Conservation (phyloP, 2,888 invertebrate genomes). For the Diplazon laetatorius region DNA sequence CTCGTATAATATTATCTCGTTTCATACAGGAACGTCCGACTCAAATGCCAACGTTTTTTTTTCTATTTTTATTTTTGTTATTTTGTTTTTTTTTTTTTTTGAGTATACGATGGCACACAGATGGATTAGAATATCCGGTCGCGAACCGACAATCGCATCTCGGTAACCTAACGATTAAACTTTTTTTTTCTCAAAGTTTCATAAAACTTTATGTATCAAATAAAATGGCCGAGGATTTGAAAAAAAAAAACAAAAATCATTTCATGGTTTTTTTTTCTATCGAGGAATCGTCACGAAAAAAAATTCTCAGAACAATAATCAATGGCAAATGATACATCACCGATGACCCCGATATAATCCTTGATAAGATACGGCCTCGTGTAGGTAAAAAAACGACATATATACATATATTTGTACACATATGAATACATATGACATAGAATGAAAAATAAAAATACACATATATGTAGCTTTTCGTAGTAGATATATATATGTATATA, state of each 20-base stretch:
- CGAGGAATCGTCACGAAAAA: not conserved
- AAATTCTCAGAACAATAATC: not conserved
- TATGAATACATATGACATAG: too few relatives aligned
- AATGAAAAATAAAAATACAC: too few relatives aligned
- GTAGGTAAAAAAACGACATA: too few relatives aligned
- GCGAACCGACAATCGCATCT: conserved; percentile 55
- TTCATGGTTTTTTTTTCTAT: not conserved
- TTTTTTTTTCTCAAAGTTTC: conserved; percentile 55
- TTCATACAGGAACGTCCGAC: conserved; percentile 19
- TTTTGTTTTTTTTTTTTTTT: too few relatives aligned
- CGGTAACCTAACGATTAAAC: conserved; percentile 29
- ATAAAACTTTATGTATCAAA: conserved; percentile 57
- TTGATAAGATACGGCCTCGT: too few relatives aligned
- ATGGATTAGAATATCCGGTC: not conserved
- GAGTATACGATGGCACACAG: conserved; percentile 23
- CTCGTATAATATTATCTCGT: conserved; percentile 52
- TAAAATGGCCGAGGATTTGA: too few relatives aligned
- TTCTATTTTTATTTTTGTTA: too few relatives aligned
- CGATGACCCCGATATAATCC: too few relatives aligned
- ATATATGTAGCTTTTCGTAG: conserved; percentile 29
- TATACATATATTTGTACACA: too few relatives aligned
- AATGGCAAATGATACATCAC: conserved; percentile 5
- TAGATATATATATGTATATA: conserved; percentile 27
- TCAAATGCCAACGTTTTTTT: conserved; percentile 27
- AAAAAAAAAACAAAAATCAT: too few relatives aligned